These are phyloP conservation scores for Cyclophora punctaria DNA, from an alignment of 2,888 invertebrate genomes.

Conservation along the genomic window DNA sequence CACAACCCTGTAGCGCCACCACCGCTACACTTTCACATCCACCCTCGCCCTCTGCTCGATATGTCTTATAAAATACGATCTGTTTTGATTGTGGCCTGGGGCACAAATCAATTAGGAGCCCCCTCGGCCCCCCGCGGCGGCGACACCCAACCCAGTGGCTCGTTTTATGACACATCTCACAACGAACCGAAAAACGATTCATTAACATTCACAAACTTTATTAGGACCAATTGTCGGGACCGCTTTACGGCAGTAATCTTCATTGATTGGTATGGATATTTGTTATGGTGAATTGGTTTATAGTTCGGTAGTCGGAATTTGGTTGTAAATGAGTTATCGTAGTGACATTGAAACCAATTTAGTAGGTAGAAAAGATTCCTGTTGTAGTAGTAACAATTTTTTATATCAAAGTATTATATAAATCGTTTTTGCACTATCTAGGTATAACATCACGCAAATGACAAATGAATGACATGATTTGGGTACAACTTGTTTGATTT, in stretches of 20 bases:
- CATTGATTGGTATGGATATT: conserved; percentile 29
- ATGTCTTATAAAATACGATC: conserved; percentile 76
- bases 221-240: conserved; percentile 58
- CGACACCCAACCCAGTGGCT: conserved; percentile 72
- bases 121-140: conserved; percentile 50
- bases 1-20: conserved; percentile 10
- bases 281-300: conserved; percentile 12
- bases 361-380: not conserved
- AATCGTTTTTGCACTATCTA: no score
- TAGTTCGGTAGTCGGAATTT: conserved; percentile 4
- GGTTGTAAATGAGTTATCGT: not conserved
- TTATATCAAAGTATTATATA: no score
- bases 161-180: conserved; percentile 73
- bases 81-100: conserved; percentile 77
- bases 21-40: conserved; percentile 13
- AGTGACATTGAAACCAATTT: not conserved
- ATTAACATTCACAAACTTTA: conserved; percentile 72
- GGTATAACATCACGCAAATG: no score
- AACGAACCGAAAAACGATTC: conserved; percentile 55
- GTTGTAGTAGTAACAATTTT: no score
- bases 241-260: conserved; percentile 34
- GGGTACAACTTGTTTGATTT: no score
- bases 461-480: no score
- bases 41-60: conserved; percentile 62
- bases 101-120: conserved; percentile 75